These are phyloP conservation scores for Pterophyllum scalare DNA, from an alignment of 2,113 vertebrate species.

Conservation along the genomic window DNA sequence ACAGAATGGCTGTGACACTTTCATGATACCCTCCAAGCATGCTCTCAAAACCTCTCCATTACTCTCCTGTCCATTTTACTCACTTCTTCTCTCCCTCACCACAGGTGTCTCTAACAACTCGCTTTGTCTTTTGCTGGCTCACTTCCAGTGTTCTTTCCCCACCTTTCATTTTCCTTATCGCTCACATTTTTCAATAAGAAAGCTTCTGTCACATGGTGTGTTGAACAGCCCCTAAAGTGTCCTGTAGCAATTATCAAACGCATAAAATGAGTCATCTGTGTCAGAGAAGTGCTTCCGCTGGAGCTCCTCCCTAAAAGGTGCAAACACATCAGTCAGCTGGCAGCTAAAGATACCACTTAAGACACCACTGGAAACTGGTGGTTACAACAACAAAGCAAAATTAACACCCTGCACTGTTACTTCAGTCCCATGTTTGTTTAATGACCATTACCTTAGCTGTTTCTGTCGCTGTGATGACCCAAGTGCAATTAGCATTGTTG, in stretches of 20 bases:
- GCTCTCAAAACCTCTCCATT: slow-evolving; percentile 49
- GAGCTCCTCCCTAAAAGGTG: slow-evolving; percentile 30
- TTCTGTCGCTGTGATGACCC: slow-evolving; percentile 95
- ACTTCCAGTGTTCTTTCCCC: slow-evolving; percentile 3
- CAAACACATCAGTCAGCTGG: slow-evolving; percentile 12
- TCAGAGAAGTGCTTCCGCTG: background rate
- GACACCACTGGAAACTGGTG: background rate
- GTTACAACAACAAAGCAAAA: background rate
- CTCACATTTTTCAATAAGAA: slow-evolving; percentile 29
- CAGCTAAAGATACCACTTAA: slow-evolving; percentile 5
- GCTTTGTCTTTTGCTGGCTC: slow-evolving; percentile 50
- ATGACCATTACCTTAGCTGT: slow-evolving; percentile 86
- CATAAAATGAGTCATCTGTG: slow-evolving; percentile 32
- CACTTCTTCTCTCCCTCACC: slow-evolving; percentile 37
- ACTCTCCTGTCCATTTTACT: slow-evolving; percentile 34
- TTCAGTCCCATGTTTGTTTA: background rate
- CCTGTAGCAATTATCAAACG: slow-evolving; percentile 44
- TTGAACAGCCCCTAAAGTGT: slow-evolving; percentile 32
- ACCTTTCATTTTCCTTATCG: slow-evolving; percentile 36
- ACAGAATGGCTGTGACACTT: slow-evolving; percentile 60
- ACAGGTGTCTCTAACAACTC: slow-evolving; percentile 49
- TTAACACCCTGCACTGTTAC: background rate
- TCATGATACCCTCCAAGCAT: slow-evolving; percentile 66
- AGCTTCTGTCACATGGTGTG: slow-evolving; percentile 18
- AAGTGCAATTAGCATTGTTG: slow-evolving; percentile 98